Base-by-base conservation (phyloP, 1,140 invertebrate genomes). In the Diorhabda sublineata region DNA sequence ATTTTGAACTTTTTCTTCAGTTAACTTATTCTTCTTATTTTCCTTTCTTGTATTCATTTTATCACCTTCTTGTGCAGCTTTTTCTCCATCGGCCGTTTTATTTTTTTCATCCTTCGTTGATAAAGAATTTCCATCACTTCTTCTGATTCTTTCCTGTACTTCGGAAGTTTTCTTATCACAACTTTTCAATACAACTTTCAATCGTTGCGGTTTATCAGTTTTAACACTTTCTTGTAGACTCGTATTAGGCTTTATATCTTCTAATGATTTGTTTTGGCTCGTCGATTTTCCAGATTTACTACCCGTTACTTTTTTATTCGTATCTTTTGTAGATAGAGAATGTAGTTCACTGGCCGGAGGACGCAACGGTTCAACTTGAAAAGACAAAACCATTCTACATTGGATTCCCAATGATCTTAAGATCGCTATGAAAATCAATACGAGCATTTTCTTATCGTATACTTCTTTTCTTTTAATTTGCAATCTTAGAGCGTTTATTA, bases 401-500 rank as follows among this genome's bases (percentile, higher is more conserved):
- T 92, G 88, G 61, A 96, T 81, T 0, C 94, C 94, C 69, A 96
- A 84, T 59, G 89, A 86, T 80, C 95, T 85, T 45, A 94, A 78
- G 71, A 93, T 84, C 42, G 87, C 83, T 56, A 96, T 82, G 81
- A 93, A 95, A 71, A 96, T 85, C 74, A 90, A 85, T 67, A 91
- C 87, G 45, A 90, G 81, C 83, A 92, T 88, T 75, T 87, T 88
- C 73, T 87, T 88, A 77, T 85, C 84, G 58, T 85, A 81, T 11
- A 87, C 87, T 68, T 84, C 83, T 81, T 87, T 89, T 8, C 83
- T 85, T 64, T 84, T 83, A 52, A 92, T 87, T 79, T 89, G 86
- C 58, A 82, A 72, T 57, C 88, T 72, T 58, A 94, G 77, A 42
- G 82, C 77, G 58, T 84, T 76, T 69, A 83, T 81, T 4, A 87